A percentile compares a stretch with the other conserved stretches of the same genome.
phyloP scores from a whole-genome alignment of 2,113 vertebrate species.

The Phycodurus eques region DNA sequence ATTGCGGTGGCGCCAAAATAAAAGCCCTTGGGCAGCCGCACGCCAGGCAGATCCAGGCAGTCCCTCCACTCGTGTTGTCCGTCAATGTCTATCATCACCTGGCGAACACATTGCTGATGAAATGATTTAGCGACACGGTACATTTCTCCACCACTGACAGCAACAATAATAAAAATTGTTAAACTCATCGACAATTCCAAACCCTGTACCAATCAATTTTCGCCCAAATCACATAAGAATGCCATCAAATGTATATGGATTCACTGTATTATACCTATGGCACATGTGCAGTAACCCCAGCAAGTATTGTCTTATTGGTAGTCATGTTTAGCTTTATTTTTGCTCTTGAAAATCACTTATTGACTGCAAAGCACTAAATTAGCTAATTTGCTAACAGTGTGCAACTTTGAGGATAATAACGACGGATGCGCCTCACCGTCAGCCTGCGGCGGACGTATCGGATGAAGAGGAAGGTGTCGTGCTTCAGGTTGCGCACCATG shows the following conservation, averaged over 20 bases:
- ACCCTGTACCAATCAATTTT: too few species aligned
- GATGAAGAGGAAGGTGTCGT: slow-evolving; percentile 94
- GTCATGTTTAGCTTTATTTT: too few species aligned
- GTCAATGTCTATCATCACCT: slow-evolving; percentile 93
- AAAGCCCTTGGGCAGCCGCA: slow-evolving; percentile 84
- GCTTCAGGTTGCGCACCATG: slow-evolving; percentile 91
- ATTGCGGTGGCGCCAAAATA: slow-evolving; percentile 89
- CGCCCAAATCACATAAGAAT: too few species aligned
- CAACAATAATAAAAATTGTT: too few species aligned
- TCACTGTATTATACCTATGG: too few species aligned
- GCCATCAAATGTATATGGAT: too few species aligned
- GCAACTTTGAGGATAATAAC: background rate
- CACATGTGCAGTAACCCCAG: too few species aligned
- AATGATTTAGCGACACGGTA: background rate
- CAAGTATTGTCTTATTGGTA: too few species aligned
- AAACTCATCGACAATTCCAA: too few species aligned
- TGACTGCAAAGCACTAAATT: background rate
- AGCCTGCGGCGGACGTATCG: slow-evolving; percentile 90
- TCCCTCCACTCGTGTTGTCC: slow-evolving; percentile 94
- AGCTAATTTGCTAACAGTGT: background rate
- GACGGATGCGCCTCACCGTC: slow-evolving; percentile 76
- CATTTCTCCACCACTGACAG: background rate
- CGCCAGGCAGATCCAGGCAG: slow-evolving; percentile 89
- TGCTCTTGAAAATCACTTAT: background rate
- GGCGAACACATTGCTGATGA: background rate